Evolutionary conservation across 1,140 invertebrate genomes (phyloP), one percentile per base, ranked within the genome.

Genomic region (Heterodera schachtii): DNA sequence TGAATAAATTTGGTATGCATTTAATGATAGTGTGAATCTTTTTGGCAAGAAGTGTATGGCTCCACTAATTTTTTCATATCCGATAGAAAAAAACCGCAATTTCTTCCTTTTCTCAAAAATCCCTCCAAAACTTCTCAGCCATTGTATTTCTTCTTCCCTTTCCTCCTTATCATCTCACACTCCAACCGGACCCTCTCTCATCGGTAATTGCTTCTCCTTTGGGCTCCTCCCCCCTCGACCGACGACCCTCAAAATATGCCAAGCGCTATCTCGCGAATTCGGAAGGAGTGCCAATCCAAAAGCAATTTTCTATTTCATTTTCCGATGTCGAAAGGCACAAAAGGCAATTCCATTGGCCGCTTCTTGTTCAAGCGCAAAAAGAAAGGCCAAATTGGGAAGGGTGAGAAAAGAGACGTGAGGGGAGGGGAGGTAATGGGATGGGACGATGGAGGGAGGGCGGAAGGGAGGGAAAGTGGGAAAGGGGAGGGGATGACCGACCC

Each of bases 241-340:
- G 69, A 52, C 69, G 13, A 60, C 9, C 57, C 57, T 19, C 57
- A 60, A 52, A 60, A 60, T 60, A 16, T 60, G 57, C 57, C 57
- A 60, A 60, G 57, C 57, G 19, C 57, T 60, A 60, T 60, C 57
- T 60, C 16, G 11, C 57, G 57, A 60, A 60, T 11, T 60, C 57
- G 3, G 19, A 60, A 60, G 57, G 57, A 60, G 57, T 60, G 69
- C 69, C 69, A 71, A 71, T 71, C 69, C 69, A 71, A 46, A 71
- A 71, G 21, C 8, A 8, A 71, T 16, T 60, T 60, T 19, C 57
- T 19, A 16, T 60, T 60, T 60, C 57, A 60, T 60, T 60, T 60
- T 52, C 49, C 11, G 57, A 60, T 60, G 57, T 60, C 57, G 57
- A 60, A 60, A 60, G 57, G 57, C 57, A 60, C 57, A 11, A 60